Evolutionary conservation across 2,797 vertebrate species (phyloP).

Genomic region (Nothura maculosa): DNA sequence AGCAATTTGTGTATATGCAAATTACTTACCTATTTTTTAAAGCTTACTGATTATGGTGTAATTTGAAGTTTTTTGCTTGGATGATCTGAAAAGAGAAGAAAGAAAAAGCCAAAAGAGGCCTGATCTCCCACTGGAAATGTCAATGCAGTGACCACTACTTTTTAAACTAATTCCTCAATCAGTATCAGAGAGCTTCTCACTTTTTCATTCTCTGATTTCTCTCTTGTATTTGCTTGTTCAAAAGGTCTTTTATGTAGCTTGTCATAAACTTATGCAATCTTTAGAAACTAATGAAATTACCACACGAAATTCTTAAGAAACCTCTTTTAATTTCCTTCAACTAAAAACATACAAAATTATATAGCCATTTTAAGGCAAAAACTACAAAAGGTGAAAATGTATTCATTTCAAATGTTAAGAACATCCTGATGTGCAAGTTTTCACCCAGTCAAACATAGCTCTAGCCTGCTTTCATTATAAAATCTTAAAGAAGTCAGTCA

Average conservation of each 20-base stretch:
- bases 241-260: not conserved
- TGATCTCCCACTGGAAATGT: not conserved
- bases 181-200: not conserved
- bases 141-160: not conserved
- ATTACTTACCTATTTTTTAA: not conserved
- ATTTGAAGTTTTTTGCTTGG: not conserved
- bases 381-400: not conserved
- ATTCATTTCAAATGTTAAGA: not conserved
- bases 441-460: not conserved
- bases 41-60: not conserved
- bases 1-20: not conserved
- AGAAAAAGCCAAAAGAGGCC: not conserved
- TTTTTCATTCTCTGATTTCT: not conserved
- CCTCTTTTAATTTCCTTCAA: not conserved
- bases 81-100: not conserved
- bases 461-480: not conserved
- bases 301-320: not conserved
- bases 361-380: not conserved
- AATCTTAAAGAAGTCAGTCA: not conserved
- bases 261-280: not conserved
- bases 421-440: not conserved
- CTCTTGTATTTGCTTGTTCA: not conserved
- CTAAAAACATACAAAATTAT: not conserved
- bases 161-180: fast-evolving
- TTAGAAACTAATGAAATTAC: not conserved